Conservation (phyloP, 2,888 invertebrate species). For the Cremastobaeus sp. region DNA sequence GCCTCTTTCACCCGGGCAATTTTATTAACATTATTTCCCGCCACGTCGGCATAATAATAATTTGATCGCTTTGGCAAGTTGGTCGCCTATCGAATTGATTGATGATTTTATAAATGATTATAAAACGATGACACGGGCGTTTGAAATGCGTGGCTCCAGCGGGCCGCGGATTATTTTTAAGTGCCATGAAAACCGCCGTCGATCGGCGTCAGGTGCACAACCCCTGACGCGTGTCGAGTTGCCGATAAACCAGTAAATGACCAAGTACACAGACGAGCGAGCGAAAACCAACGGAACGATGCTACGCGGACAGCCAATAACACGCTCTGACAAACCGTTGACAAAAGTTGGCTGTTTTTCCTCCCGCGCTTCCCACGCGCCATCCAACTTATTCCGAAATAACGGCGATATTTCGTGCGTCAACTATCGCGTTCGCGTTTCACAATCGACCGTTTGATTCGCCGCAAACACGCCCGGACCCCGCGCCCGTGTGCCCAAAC, state of each 20-base stretch:
- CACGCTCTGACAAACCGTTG: constrained; percentile 65
- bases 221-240: constrained; percentile 70
- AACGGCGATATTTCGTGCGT: constrained; percentile 44
- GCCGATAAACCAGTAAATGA: constrained; percentile 68
- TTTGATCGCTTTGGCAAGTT: no score
- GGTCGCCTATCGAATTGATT: no score
- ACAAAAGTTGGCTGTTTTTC: constrained; percentile 52
- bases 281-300: constrained; percentile 64
- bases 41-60: no score
- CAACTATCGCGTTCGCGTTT: constrained; percentile 53
- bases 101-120: constrained; percentile 30
- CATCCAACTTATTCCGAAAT: constrained; percentile 50
- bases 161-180: constrained; percentile 57
- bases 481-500: neutral
- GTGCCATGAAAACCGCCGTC: constrained; percentile 70
- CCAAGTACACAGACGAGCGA: constrained; percentile 66
- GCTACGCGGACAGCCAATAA: constrained; percentile 71
- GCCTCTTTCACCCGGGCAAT: no score
- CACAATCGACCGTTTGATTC: constrained; percentile 32
- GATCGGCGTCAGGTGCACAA: constrained; percentile 72
- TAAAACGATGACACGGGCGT: constrained; percentile 37
- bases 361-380: constrained; percentile 5
- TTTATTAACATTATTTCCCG: no score
- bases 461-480: constrained; percentile 7
- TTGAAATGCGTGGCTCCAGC: no score